phyloP scores from a whole-genome alignment of 2,888 invertebrate species.

The Allophyes oxyacanthae region DNA sequence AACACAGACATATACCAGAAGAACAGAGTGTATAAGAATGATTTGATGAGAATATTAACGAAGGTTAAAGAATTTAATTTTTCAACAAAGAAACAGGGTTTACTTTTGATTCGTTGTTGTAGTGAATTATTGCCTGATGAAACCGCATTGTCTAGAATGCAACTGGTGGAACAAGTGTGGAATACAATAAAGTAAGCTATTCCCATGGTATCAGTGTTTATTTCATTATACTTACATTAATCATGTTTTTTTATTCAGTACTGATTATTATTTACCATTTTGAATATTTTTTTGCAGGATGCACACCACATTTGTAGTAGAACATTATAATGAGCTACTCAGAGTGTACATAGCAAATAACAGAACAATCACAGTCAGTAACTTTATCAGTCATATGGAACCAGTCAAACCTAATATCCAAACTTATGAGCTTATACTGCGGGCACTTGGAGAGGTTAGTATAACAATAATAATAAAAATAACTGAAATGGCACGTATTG shows the following conservation, averaged over 20 bases:
- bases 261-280: too few relatives aligned
- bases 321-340: slow-evolving; percentile 89
- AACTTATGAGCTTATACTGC: slow-evolving; percentile 89
- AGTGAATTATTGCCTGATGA: slow-evolving; percentile 88
- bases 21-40: slow-evolving; percentile 84
- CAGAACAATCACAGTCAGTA: slow-evolving; percentile 74
- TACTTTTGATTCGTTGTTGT: slow-evolving; percentile 88
- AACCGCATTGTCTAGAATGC: slow-evolving; percentile 77
- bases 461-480: too few relatives aligned
- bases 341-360: slow-evolving; percentile 90
- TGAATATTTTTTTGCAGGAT: slow-evolving; percentile 61
- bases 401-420: slow-evolving; percentile 82
- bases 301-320: slow-evolving; percentile 78
- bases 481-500: too few relatives aligned
- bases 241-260: too few relatives aligned
- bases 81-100: slow-evolving; percentile 80
- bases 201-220: not conserved
- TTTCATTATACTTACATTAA: too few relatives aligned
- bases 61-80: slow-evolving; percentile 79
- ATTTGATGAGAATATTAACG: slow-evolving; percentile 72
- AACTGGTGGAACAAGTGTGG: slow-evolving; percentile 88
- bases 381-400: slow-evolving; percentile 84
- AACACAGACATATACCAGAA: slow-evolving; percentile 81
- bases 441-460: slow-evolving; percentile 87
- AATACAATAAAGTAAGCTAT: slow-evolving; percentile 78